Conservation (phyloP, 2,888 invertebrate genomes). For the Dryomyza anilis region DNA sequence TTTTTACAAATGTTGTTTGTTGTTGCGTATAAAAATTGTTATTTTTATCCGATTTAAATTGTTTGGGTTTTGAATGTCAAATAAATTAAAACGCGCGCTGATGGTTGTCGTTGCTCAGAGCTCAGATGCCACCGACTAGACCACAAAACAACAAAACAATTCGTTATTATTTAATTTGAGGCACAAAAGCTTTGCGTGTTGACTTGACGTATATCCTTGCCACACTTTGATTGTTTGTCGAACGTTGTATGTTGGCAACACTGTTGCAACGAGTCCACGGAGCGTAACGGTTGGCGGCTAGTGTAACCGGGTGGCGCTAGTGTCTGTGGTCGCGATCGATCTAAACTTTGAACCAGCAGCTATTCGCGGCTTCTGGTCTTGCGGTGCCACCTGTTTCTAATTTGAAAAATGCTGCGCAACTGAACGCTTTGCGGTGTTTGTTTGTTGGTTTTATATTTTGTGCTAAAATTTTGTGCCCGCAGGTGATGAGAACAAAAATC, state of each 20-base stretch:
- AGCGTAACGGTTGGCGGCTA: slow-evolving; percentile 28
- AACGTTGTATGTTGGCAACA: slow-evolving; percentile 5
- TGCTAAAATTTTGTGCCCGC: slow-evolving; percentile 11
- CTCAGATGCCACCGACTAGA: too few relatives aligned
- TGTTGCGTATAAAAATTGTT: neutral
- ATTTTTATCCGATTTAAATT: slow-evolving; percentile 22
- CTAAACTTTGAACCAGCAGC: neutral
- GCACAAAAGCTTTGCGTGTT: too few relatives aligned
- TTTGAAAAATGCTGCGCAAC: slow-evolving; percentile 34
- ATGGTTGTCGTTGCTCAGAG: too few relatives aligned
- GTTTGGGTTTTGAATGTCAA: slow-evolving; percentile 45
- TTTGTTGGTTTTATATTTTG: slow-evolving; percentile 53
- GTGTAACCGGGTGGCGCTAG: neutral
- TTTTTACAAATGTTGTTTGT: slow-evolving; percentile 4
- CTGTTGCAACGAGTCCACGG: slow-evolving; percentile 15
- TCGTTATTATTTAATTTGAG: neutral
- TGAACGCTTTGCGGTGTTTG: slow-evolving; percentile 36
- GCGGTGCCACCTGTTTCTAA: slow-evolving; percentile 21
- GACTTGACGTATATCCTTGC: too few relatives aligned
- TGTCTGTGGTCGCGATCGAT: neutral
- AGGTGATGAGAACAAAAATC: neutral
- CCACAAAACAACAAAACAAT: slow-evolving; percentile 28
- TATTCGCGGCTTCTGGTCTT: neutral
- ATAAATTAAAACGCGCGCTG: slow-evolving; percentile 36
- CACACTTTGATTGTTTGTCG: slow-evolving; percentile 25